Percentiles rank a stretch among this genome's conserved stretches.
Evolutionary conservation across 2,888 invertebrate species (phyloP).

Genomic region (Falcaria lacertinaria): DNA sequence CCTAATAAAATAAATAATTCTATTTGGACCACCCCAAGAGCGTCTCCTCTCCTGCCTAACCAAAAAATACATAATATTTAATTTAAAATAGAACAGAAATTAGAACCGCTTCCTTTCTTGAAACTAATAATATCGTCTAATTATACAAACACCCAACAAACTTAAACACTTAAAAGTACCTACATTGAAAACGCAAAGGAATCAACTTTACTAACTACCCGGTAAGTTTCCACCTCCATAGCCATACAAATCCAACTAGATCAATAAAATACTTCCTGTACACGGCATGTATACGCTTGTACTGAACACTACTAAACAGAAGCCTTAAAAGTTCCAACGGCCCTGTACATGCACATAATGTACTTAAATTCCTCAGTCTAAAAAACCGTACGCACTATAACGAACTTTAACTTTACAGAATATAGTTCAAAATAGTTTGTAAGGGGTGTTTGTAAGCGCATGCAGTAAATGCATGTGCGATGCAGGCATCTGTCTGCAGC

Average conservation of each 20-base stretch:
- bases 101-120: too few relatives aligned
- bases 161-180: background rate
- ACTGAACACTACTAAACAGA: constrained; percentile 33
- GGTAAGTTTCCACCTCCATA: too few relatives aligned
- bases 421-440: background rate
- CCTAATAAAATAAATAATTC: too few relatives aligned
- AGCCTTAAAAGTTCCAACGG: constrained; percentile 36
- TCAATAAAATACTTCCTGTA: constrained; percentile 35
- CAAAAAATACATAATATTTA: too few relatives aligned
- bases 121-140: too few relatives aligned
- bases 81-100: too few relatives aligned
- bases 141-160: too few relatives aligned
- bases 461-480: constrained; percentile 36
- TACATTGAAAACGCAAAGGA: background rate
- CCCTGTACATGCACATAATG: background rate
- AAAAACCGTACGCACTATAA: background rate
- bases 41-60: too few relatives aligned
- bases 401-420: background rate
- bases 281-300: constrained; percentile 18
- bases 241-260: constrained; percentile 20
- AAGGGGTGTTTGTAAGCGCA: constrained; percentile 7
- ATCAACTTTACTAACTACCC: background rate
- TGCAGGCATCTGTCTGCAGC: constrained; percentile 34
- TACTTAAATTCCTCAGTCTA: background rate
- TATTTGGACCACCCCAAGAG: too few relatives aligned